phyloP scores from a whole-genome alignment of 2,797 vertebrate genomes.

The Rhinatrema bivittatum region DNA sequence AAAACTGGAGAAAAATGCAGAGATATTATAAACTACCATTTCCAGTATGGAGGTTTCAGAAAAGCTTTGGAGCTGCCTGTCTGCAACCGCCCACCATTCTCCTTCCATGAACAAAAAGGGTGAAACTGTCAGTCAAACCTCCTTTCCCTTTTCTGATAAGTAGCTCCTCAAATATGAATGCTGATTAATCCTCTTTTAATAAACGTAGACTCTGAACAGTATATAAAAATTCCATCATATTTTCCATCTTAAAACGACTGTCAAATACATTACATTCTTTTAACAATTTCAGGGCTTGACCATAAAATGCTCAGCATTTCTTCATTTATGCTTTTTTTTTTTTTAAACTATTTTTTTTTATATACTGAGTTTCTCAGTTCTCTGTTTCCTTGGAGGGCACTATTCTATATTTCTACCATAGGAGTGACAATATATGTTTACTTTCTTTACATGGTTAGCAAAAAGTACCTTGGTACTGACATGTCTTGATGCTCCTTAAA shows the following conservation, averaged over 20 bases:
- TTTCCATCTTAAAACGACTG: slow-evolving; percentile 48
- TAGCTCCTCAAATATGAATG: slow-evolving; percentile 72
- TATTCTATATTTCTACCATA: slow-evolving; percentile 7
- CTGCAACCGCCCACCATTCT: slow-evolving; percentile 78
- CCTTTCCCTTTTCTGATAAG: slow-evolving; percentile 67
- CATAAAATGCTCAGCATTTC: slow-evolving; percentile 36
- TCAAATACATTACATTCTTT: slow-evolving; percentile 56
- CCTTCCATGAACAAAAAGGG: slow-evolving; percentile 51
- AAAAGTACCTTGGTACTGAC: too few relatives aligned
- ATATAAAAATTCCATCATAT: slow-evolving; percentile 78
- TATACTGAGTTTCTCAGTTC: slow-evolving; percentile 25
- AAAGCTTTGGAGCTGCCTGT: slow-evolving; percentile 69
- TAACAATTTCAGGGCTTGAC: slow-evolving; percentile 47
- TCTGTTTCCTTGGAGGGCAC: slow-evolving; percentile 18
- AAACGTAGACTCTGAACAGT: slow-evolving; percentile 66
- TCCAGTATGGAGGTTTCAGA: slow-evolving; percentile 35
- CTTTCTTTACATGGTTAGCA: slow-evolving; percentile 17
- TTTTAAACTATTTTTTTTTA: slow-evolving; percentile 30
- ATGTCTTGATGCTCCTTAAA: too few relatives aligned
- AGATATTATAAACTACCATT: slow-evolving; percentile 25
- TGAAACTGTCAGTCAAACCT: slow-evolving; percentile 59
- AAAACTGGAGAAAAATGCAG: slow-evolving; percentile 22
- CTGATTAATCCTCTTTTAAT: slow-evolving; percentile 86
- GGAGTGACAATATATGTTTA: slow-evolving; percentile 27
- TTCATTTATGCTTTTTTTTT: slow-evolving; percentile 28